Conservation (phyloP, 2,888 invertebrate genomes). For the Acanthopleura granulata region DNA sequence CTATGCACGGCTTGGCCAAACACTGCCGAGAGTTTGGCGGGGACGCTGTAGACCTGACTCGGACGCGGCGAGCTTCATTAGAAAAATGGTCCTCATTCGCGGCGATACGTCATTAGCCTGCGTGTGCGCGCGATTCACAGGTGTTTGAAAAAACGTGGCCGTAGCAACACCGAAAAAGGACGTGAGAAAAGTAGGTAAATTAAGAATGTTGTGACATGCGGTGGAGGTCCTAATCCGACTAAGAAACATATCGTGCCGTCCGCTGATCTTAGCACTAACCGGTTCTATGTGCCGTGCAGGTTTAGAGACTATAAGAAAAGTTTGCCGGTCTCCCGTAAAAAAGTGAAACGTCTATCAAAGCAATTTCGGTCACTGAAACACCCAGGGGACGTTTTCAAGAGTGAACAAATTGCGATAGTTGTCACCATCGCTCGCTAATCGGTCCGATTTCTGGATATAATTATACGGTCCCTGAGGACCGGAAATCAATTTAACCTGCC, state of each 20-base stretch:
- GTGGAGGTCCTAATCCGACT: not conserved
- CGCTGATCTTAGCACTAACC: not conserved
- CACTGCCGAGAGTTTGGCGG: not conserved
- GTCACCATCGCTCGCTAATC: slow-evolving; percentile 1
- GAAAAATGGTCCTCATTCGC: too few relatives aligned
- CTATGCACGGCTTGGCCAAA: not conserved
- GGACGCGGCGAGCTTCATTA: not conserved
- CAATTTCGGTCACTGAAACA: too few relatives aligned
- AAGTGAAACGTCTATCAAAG: too few relatives aligned
- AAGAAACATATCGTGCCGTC: not conserved
- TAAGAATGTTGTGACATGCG: not conserved
- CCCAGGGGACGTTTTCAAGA: too few relatives aligned
- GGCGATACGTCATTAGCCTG: too few relatives aligned
- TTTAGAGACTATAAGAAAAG: too few relatives aligned
- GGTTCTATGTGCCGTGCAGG: too few relatives aligned
- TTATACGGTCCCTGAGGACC: not conserved
- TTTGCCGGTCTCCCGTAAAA: too few relatives aligned
- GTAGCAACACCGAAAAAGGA: not conserved
- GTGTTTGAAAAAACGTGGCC: not conserved
- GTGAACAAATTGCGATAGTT: not conserved
- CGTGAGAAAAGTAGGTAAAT: not conserved
- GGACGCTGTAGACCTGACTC: not conserved
- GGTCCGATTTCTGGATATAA: slow-evolving; percentile 7
- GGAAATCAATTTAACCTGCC: slow-evolving; percentile 10
- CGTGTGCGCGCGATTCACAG: not conserved